phyloP scores from a whole-genome alignment of 2,888 invertebrate species.

The Apeira syringaria region DNA sequence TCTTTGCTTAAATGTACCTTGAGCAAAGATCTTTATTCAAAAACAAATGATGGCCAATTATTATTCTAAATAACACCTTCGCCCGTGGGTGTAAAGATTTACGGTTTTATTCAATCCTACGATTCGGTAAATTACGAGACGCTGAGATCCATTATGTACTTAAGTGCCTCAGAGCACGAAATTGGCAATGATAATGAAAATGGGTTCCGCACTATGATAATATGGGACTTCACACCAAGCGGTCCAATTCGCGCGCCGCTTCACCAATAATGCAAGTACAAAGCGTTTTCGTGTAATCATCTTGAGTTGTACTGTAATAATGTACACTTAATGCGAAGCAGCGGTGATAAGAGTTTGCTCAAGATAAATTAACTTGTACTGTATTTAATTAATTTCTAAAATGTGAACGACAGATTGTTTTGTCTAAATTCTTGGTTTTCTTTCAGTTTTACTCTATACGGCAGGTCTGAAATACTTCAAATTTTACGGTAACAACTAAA shows the following conservation, averaged over 20 bases:
- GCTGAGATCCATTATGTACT: conserved; percentile 81
- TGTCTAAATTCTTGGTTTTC: no score
- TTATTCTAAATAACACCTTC: conserved; percentile 70
- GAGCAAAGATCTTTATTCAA: conserved; percentile 46
- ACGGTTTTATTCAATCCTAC: conserved; percentile 81
- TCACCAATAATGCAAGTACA: conserved; percentile 53
- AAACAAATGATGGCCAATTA: conserved; percentile 63
- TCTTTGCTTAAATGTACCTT: conserved; percentile 49
- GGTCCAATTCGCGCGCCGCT: conserved; percentile 65
- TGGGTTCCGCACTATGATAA: conserved; percentile 78
- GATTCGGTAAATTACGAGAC: conserved; percentile 76
- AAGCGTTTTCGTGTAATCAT: conserved; percentile 43
- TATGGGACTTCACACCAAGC: conserved; percentile 66
- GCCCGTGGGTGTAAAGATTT: conserved; percentile 73
- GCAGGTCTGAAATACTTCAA: no score
- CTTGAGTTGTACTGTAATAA: conserved; percentile 47
- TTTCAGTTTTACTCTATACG: no score
- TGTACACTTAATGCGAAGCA: conserved; percentile 32
- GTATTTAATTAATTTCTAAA: no score
- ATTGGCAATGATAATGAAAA: conserved; percentile 81
- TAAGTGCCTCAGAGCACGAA: conserved; percentile 81
- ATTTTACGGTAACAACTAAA: no score
- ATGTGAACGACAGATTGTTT: no score
- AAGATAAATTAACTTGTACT: background rate
- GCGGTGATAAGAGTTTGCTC: background rate